A percentile compares a stretch with the other conserved stretches of the same genome.
These are phyloP conservation scores for Julus scandinavius DNA, from an alignment of 2,888 invertebrate species.

Conservation along the genomic window DNA sequence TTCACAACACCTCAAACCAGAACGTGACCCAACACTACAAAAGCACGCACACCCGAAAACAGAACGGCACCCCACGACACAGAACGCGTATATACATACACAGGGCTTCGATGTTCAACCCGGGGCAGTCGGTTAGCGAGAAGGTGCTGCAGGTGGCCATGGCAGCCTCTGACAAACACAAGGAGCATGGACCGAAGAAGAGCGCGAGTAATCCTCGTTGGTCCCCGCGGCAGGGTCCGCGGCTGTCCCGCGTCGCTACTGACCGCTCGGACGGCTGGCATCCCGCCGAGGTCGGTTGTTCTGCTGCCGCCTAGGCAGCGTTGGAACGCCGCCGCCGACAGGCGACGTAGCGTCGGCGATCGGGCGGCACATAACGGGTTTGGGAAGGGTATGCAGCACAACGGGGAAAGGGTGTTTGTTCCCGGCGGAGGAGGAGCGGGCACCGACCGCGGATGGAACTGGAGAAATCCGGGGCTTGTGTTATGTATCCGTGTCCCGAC, in stretches of 20 bases:
- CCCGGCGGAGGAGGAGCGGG: background rate
- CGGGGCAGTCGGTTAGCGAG: conserved; percentile 35
- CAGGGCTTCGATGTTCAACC: conserved; percentile 3
- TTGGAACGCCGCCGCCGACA: background rate
- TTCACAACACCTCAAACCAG: too few relatives aligned
- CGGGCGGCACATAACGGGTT: background rate
- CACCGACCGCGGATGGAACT: background rate
- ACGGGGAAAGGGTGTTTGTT: background rate
- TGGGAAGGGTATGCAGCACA: background rate
- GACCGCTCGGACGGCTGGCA: conserved; percentile 18
- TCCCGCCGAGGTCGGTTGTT: background rate
- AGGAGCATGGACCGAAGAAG: too few relatives aligned
- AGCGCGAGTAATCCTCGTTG: background rate
- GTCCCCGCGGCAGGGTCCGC: background rate
- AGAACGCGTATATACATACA: conserved; percentile 27
- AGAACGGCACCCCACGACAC: background rate
- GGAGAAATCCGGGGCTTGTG: background rate
- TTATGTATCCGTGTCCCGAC: background rate
- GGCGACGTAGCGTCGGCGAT: background rate
- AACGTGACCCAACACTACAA: background rate
- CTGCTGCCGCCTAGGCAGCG: background rate
- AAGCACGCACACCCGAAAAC: background rate
- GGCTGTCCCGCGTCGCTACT: background rate
- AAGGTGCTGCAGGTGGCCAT: conserved; percentile 31
- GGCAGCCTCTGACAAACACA: background rate